Percentiles rank a stretch among this genome's conserved stretches.
Evolutionary conservation across 2,888 invertebrate species (phyloP).

Genomic region (Drosophila infuscata): DNA sequence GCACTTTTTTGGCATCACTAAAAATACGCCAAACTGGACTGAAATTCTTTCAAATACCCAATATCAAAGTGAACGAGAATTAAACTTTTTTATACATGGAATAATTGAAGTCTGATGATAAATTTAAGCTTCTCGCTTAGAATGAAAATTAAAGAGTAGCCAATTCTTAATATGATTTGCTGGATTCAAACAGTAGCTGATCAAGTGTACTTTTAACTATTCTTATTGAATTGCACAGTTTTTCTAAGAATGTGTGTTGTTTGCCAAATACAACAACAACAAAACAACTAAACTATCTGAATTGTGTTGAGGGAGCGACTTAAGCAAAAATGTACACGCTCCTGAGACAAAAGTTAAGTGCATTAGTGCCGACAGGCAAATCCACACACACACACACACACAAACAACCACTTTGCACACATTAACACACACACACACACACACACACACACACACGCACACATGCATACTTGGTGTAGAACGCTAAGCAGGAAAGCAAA

Average conservation of each 20-base stretch:
- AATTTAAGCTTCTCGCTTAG: not conserved
- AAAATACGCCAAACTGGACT: not conserved
- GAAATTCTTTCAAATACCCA: not conserved
- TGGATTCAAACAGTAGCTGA: not conserved
- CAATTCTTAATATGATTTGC: not conserved
- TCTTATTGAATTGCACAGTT: not conserved
- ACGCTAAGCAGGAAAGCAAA: not conserved
- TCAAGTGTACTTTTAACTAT: not conserved
- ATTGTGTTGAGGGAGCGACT: not conserved
- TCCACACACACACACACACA: not conserved
- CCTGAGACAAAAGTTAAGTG: slow-evolving; percentile 34
- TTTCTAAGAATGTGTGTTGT: not conserved
- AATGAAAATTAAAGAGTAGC: not conserved
- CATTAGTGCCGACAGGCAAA: slow-evolving; percentile 29
- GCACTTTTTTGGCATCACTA: not conserved
- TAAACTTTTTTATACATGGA: not conserved
- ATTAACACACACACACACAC: no score
- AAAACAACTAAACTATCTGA: not conserved
- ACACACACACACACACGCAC: not conserved
- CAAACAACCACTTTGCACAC: not conserved
- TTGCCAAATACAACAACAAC: not conserved
- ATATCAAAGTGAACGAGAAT: not conserved
- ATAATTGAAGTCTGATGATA: not conserved
- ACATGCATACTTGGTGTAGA: not conserved
- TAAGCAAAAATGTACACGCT: slow-evolving; percentile 23